These are phyloP conservation scores for Amphibalanus amphitrite DNA, from an alignment of 1,140 invertebrate species.

Conservation along the genomic window DNA sequence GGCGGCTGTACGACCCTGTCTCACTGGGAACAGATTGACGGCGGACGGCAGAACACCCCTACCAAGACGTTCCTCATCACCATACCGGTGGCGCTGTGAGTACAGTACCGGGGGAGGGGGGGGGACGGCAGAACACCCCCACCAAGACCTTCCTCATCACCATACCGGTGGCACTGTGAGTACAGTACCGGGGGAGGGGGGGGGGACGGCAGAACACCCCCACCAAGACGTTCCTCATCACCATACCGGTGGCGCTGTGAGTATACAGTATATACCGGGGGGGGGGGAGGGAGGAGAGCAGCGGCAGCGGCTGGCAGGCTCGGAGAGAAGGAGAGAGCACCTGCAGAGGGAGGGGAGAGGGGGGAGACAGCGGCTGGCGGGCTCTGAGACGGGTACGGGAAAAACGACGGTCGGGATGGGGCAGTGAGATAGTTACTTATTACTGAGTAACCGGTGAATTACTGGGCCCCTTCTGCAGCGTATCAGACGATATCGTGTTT, in stretches of 20 bases:
- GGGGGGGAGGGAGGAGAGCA: too few relatives aligned
- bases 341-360: too few relatives aligned
- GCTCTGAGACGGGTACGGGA: too few relatives aligned
- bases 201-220: slow-evolving; percentile 35
- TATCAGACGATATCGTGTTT: too few relatives aligned
- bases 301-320: too few relatives aligned
- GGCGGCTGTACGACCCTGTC: slow-evolving; percentile 39
- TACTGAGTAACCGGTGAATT: too few relatives aligned
- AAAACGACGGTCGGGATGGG: too few relatives aligned
- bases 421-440: too few relatives aligned
- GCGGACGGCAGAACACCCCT: slow-evolving; percentile 46
- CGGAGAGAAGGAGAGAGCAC: too few relatives aligned
- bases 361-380: too few relatives aligned
- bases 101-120: slow-evolving; percentile 9
- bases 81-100: slow-evolving; percentile 43
- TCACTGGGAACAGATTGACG: slow-evolving; percentile 58
- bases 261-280: slow-evolving; percentile 20
- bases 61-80: slow-evolving; percentile 50
- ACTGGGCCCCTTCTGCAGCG: too few relatives aligned
- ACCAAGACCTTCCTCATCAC: slow-evolving; percentile 50
- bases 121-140: slow-evolving; percentile 35
- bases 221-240: slow-evolving; percentile 48
- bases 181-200: slow-evolving; percentile 9
- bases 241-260: slow-evolving; percentile 42
- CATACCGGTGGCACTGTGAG: slow-evolving; percentile 43